Base-by-base conservation (phyloP, 2,113 vertebrate species). In the Turdus rufiventris region DNA sequence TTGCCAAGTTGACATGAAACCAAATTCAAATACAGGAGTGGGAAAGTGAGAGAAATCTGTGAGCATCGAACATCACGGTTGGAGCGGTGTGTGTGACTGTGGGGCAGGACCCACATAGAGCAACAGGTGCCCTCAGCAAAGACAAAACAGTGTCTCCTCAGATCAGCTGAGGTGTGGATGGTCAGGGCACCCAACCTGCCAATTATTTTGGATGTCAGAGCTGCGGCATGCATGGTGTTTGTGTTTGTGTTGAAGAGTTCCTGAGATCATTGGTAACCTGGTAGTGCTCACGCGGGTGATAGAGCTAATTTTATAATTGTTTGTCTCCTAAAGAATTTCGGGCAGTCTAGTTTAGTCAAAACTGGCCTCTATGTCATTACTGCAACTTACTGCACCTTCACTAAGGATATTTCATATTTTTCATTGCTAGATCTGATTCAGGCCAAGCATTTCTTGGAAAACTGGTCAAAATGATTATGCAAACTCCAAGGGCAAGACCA, bases 361-460 rank as follows among this genome's bases (percentile, higher is more conserved):
- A 70, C 40, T 61, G 50, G 40, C 26, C 48, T 68, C 61, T 40
- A 10, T 67, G 47, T 73, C 68, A 42, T 86, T 83, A 61, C 10
- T 61, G 13, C 50, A 72, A 15, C 10, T 62, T 83, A 33, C 1
- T 70, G 38, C 47, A 31, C n/a, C 75, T 85, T 76, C 60, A 25
- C 53, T 80, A 89, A 74, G 88, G 45, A n/a, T 28, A 40, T 31
- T 62, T 76, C 38, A 48, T 45, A 29, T 73, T 77, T 95, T 86
- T 67, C 61, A 28, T 77, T 66, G 63, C 62, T 66, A 85, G 66
- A 85, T 67, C 57, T 1, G 3, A 61, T 60, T 91, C 50, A 60
- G 65, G 70, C 33, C 57, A 75, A 89, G 66, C 21, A 24, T 67
- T 93, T 87, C 25, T 82, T 91, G 74, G 85, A 63, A 91, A 89